Evolutionary conservation across 2,113 vertebrate species (phyloP).

Genomic region (Myrmecophaga tridactyla): DNA sequence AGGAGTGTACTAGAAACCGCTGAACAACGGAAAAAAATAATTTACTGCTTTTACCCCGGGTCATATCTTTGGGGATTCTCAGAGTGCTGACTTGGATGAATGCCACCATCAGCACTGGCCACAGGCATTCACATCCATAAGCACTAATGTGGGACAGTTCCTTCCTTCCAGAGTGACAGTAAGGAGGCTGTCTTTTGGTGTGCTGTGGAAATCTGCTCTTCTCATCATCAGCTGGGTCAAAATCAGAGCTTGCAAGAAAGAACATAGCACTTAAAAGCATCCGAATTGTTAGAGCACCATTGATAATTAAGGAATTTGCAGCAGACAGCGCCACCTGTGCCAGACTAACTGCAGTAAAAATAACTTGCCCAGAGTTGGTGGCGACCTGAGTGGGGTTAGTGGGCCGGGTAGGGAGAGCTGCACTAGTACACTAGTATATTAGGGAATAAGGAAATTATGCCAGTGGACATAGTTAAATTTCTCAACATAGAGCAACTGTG

Average conservation of each 20-base stretch:
- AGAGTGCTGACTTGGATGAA: background rate
- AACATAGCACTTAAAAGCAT: background rate
- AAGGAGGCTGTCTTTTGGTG: background rate
- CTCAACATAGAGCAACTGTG: conserved; percentile 62
- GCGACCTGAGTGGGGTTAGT: background rate
- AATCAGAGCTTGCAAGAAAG: background rate
- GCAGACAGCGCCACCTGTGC: conserved; percentile 72
- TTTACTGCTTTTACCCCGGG: background rate
- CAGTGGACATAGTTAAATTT: conserved; percentile 34
- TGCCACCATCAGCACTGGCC: background rate
- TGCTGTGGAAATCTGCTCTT: background rate
- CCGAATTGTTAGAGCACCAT: conserved; percentile 21
- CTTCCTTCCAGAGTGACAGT: background rate
- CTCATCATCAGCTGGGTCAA: background rate
- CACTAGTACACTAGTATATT: background rate
- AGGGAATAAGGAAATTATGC: conserved; percentile 37
- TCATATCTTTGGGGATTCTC: background rate
- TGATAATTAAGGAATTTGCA: conserved; percentile 25
- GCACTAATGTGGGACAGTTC: background rate
- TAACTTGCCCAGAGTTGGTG: conserved; percentile 6
- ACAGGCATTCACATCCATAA: background rate
- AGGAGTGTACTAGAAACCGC: conserved; percentile 3
- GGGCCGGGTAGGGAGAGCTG: background rate
- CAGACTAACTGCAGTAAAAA: conserved; percentile 44
- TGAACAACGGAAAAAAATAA: background rate